A percentile compares a stretch with the other conserved stretches of the same genome.
phyloP scores from a whole-genome alignment of 2,113 vertebrate species.

The Sprattus sprattus region DNA sequence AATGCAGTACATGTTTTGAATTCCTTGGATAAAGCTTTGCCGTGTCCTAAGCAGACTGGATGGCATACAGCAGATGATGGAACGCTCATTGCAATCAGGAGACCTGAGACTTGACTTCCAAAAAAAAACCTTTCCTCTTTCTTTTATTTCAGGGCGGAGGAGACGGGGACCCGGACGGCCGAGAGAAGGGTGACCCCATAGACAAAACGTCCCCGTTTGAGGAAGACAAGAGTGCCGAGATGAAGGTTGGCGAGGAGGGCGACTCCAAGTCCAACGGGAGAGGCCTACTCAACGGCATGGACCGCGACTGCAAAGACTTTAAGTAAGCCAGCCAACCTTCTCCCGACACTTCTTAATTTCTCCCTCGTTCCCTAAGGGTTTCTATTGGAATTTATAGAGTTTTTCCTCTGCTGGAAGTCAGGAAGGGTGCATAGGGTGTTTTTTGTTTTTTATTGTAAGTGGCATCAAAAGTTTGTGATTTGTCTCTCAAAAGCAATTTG shows the following conservation, averaged over 20 bases:
- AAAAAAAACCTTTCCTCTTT: too few species aligned
- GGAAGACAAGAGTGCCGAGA: slow-evolving; percentile 92
- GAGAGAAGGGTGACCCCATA: slow-evolving; percentile 89
- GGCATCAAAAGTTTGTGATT: too few species aligned
- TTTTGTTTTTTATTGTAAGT: not conserved
- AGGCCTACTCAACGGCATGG: slow-evolving; percentile 95
- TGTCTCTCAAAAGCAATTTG: too few species aligned
- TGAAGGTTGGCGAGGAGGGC: slow-evolving; percentile 87
- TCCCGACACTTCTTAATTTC: not conserved
- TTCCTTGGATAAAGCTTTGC: too few species aligned
- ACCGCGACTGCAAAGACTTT: slow-evolving; percentile 98
- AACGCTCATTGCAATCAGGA: too few species aligned
- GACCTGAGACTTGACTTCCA: too few species aligned
- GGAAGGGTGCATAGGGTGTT: not conserved
- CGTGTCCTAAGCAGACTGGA: too few species aligned
- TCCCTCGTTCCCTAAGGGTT: too few species aligned
- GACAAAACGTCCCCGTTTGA: slow-evolving; percentile 93
- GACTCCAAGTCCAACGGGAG: slow-evolving; percentile 92
- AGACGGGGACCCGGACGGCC: slow-evolving; percentile 88
- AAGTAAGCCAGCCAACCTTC: slow-evolving; percentile 71
- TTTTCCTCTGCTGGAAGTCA: not conserved
- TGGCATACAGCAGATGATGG: too few species aligned
- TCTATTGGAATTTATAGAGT: too few species aligned
- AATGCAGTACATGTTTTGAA: too few species aligned
- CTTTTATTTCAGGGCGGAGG: slow-evolving; percentile 77